Evolutionary conservation across 1,140 invertebrate genomes (phyloP), one percentile per base, ranked within the genome.

Genomic region (Drosophila quadrilineata): DNA sequence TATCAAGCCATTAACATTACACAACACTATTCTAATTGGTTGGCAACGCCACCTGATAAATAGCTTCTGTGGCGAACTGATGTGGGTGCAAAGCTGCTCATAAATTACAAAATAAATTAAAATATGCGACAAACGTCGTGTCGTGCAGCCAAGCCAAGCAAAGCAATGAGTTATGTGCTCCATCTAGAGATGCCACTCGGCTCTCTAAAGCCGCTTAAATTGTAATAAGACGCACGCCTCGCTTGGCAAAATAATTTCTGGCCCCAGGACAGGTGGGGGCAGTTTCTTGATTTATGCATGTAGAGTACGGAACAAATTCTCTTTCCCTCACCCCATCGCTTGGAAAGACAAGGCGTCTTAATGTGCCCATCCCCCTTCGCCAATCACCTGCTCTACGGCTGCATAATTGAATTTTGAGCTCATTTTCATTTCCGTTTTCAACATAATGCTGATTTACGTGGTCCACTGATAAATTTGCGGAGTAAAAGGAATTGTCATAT

Each of bases 381-480:
- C n/a, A n/a, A n/a, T n/a, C 14, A 6, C 9, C 49, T 6, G 6
- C 14, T 9, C 16, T 2, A 29, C 16, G 19, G 4, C n/a, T n/a
- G n/a, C 46, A 68, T 86, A 86, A 86, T 86, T 86, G 82, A 86
- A 86, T 86, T 86, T 86, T 64, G 56, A 87, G 71, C 74, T 86
- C 74, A 86, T 87, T 86, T 86, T 76, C 76, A 76, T 85, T 82
- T 74, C 63, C 58, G 43, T 56, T 54, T 56, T 36, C 67, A 71
- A 67, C 75, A 79, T 86, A 86, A 85, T 75, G 67, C 75, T 85
- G 79, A 85, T 85, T 85, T 85, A 85, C 75, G 71, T 68, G 45
- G 58, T 53, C 29, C 57, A 45, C 38, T 57, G 79, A 75, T 79
- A 82, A 73, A 41, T n/a, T n/a, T 53, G 48, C 53, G 24, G 41